Base-by-base conservation (phyloP, 2,888 invertebrate species). In the Muscina levida region DNA sequence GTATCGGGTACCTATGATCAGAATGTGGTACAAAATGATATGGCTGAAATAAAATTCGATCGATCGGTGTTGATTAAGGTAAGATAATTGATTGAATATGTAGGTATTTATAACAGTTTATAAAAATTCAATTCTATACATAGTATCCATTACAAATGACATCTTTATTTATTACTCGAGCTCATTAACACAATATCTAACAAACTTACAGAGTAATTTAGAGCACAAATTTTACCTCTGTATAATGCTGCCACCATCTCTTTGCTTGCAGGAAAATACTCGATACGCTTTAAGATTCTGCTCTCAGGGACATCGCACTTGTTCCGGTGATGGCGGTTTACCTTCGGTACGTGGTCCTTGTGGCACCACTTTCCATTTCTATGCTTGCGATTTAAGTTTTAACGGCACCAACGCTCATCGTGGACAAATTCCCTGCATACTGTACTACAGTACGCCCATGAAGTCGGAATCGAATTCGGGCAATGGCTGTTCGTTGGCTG, bases 321-420 rank as follows among this genome's bases (percentile, higher is more conserved):
- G 96, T 82, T 98, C 97, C 87, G 99, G 99, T 0, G 98, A 99
- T 91, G 96, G 96, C 26, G 98, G 98, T 0, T 90, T 97, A 81
- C 94, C 94, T 37, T 94, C 95, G 2, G 95, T 98, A 10, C 96
- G 96, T 86, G 98, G 98, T 6, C 96, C 97, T 0, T 98, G 98
- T 90, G 97, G 97, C 57, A 96, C 97, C 5, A 95, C 94, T 1
- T 98, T 98, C 90, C 94, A 95, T 59, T 98, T 97, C 89, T 94
- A 95, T 31, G 95, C 97, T 0, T 98, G 97, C 89, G 96, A 97
- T 11, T 92, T 98, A 56, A 98, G 98, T 89, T 97, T 96, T 88
- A 98, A 98, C 89, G 98, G 98, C n/a, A 98, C 98, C 0, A 98
- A 97, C 6, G 94, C 97, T 82, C 95, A 96, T 0, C 93, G 98